Base-by-base conservation (phyloP, 1,140 invertebrate species). In the Pseudomyrmex pallidus region DNA sequence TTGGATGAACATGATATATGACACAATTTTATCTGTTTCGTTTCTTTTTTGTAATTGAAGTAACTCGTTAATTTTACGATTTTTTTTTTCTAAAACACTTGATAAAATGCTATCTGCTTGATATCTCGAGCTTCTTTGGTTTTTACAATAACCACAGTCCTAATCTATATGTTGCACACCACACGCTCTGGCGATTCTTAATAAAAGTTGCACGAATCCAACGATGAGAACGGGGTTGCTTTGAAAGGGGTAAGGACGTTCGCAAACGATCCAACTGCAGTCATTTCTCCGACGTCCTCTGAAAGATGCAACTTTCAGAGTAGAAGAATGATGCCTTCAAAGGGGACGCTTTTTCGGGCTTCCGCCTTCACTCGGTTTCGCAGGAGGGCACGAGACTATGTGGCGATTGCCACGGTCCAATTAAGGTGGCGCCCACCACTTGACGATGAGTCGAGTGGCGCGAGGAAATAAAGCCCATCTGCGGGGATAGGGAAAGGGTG, bases 351-450 rank as follows among this genome's bases (percentile, higher is more conserved):
- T 87, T 87, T 86, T 87, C 48, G 66, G 74, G 59, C 67, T 64
- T 57, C 48, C 52, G 48, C 20, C 50, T 63, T 86, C 17, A 20
- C 66, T 63, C 35, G 66, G 64, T 77, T 73, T 85, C 64, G 73
- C 67, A 74, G 85, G 62, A 25, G 62, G 48, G n/a, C n/a, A 66
- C 15, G 62, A 64, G 83, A 87, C 85, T 87, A 70, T 20, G 35
- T 35, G 64, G 68, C 76, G 88, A 89, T 88, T 86, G 84, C 76
- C 54, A 74, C 82, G 74, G 87, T 86, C 88, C 87, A 89, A 88
- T 89, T 89, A 89, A 86, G 82, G 84, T 87, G 84, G 86, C 84
- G 80, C 87, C 86, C 83, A 59, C 72, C 85, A 83, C 85, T 83
- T 56, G 84, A 64, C 70, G 72, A 87, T 87, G 86, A 87, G 80